phyloP scores from a whole-genome alignment of 2,888 invertebrate species.

The Heliconius hortense region DNA sequence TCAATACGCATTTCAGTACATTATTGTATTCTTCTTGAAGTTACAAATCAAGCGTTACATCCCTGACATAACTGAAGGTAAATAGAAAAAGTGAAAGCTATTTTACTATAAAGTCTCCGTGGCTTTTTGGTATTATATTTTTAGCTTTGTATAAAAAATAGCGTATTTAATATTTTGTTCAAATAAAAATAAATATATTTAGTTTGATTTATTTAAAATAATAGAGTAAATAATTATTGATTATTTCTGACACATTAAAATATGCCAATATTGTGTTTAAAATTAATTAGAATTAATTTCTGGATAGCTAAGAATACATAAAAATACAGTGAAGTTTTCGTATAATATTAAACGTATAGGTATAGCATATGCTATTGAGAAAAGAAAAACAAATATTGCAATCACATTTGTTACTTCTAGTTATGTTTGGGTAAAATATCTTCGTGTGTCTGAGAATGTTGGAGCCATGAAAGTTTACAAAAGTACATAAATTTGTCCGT shows the following conservation, averaged over 20 bases:
- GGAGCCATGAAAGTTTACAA: constrained; percentile 42
- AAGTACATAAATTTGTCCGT: constrained; percentile 44
- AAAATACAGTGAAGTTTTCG: not conserved
- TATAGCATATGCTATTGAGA: not conserved
- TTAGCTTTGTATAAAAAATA: too few species aligned
- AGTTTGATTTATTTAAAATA: not conserved
- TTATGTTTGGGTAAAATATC: constrained; percentile 37
- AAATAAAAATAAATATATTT: not conserved
- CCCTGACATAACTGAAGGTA: constrained; percentile 41
- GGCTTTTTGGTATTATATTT: too few species aligned
- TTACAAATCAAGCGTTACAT: constrained; percentile 51
- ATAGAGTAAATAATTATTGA: not conserved
- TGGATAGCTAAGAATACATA: too few species aligned
- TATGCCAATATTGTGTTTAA: too few species aligned
- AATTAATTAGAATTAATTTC: too few species aligned
- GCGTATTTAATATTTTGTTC: not conserved
- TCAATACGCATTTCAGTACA: not conserved
- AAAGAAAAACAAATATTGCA: constrained; percentile 36
- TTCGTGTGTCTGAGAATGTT: constrained; percentile 42
- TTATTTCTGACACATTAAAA: too few species aligned
- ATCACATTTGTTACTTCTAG: constrained; percentile 25
- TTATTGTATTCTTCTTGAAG: not conserved
- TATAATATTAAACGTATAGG: not conserved
- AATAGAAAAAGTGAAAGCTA: not conserved
- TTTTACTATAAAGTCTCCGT: too few species aligned